Evolutionary conservation across 1,140 invertebrate genomes (phyloP), one percentile per base, ranked within the genome.

Genomic region (Proctacanthus coquilletti): DNA sequence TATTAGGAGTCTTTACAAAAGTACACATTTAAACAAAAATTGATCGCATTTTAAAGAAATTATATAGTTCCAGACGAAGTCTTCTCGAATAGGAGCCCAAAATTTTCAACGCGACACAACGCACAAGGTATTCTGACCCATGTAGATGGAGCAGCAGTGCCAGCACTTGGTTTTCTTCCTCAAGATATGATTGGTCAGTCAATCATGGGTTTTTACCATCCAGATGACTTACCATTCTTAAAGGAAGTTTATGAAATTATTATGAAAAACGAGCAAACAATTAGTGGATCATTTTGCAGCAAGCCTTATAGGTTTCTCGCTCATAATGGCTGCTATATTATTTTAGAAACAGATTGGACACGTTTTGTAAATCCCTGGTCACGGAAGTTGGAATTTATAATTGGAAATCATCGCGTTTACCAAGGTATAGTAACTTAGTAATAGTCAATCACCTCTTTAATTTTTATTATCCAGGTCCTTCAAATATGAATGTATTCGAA

Each of bases 291-390:
- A 3, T 76, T 80, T 51, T 71, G 72, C 42, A 84, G 81, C 49
- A 81, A 82, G 49, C 77, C 84, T 3, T 75, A 74, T 48, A 37
- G 57, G 41, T 84, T 93, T 56, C 65, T 77, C 31, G 74, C 79
- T 18, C 79, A 85, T 52, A 93, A 93, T 58, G 84, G 86, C 1
- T 74, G 75, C 45, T 91, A 74, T 54, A 69, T 85, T 21, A 69
- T 77, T 32, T 59, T 93, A 21, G 83, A 91, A 60, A 92, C 88
- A 0, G 85, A 93, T 60, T 95, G 87, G 86, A 85, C 85, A 0
- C 83, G 81, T 40, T 93, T 93, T 58, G 72, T 92, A 20, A 94
- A 94, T 70, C 89, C 91, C 0, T 95, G 89, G 89, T 82, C 83
- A 1, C 73, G 72, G 51, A 81, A 83, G 61, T 63, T 95, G 36